Evolutionary conservation across 1,140 invertebrate species (phyloP).

Genomic region (Lysiphlebus fabarum): DNA sequence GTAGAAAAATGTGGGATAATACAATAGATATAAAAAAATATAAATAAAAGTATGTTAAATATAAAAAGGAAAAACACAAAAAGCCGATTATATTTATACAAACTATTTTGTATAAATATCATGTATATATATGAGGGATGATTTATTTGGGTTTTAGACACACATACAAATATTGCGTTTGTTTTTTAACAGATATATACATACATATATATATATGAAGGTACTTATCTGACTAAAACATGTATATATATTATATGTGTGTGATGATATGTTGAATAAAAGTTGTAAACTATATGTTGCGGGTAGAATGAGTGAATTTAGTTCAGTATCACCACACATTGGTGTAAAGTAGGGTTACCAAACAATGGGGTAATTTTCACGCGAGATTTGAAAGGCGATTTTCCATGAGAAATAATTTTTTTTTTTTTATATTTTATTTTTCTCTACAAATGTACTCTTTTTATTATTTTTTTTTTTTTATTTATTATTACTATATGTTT

Average conservation of each 20-base stretch:
- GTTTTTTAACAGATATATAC: too few species aligned
- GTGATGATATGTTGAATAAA: slow-evolving; percentile 23
- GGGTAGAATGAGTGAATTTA: slow-evolving; percentile 2
- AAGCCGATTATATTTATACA: slow-evolving; percentile 53
- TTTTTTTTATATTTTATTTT: slow-evolving; percentile 12
- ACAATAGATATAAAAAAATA: not conserved
- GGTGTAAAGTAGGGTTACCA: slow-evolving; percentile 21
- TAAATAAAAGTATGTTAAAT: slow-evolving; percentile 22
- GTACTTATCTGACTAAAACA: too few species aligned
- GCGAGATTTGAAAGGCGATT: slow-evolving; percentile 56
- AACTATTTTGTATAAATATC: too few species aligned
- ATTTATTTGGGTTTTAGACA: slow-evolving; percentile 41
- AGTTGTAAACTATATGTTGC: not conserved
- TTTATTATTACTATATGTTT: slow-evolving; percentile 3
- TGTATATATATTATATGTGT: too few species aligned
- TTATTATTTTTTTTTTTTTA: slow-evolving; percentile 17
- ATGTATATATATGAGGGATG: slow-evolving; percentile 44
- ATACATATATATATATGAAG: too few species aligned
- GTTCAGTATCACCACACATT: not conserved
- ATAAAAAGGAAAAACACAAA: slow-evolving; percentile 54
- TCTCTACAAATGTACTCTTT: slow-evolving; percentile 1
- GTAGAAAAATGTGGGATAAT: slow-evolving; percentile 2
- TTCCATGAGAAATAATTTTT: slow-evolving; percentile 38
- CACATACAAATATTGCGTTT: slow-evolving; percentile 4
- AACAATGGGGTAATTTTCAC: slow-evolving; percentile 57